Conservation (phyloP, 1,140 invertebrate species). For the Stegodyphus mimosarum region DNA sequence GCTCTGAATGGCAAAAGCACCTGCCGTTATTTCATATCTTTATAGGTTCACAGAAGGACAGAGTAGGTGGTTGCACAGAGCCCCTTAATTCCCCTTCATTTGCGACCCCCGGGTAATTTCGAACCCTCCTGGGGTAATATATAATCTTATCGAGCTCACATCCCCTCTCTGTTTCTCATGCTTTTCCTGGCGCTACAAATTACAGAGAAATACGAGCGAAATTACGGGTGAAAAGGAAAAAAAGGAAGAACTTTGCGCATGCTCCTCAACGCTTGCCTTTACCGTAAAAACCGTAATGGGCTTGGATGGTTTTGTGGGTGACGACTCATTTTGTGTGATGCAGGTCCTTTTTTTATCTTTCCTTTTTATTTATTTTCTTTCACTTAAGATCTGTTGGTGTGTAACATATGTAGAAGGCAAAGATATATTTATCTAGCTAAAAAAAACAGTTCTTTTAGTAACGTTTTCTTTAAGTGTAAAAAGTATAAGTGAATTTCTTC, state of each 20-base stretch:
- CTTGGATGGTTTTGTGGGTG: constrained; percentile 36
- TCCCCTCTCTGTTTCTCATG: not conserved
- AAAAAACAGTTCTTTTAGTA: no score
- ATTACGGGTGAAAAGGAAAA: constrained; percentile 6
- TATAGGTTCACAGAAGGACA: constrained; percentile 12
- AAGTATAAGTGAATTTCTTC: no score
- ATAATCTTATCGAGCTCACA: constrained; percentile 30
- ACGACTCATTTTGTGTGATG: constrained; percentile 38
- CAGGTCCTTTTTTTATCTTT: not conserved
- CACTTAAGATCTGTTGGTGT: no score
- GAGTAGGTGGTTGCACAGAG: not conserved
- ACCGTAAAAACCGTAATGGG: constrained; percentile 39
- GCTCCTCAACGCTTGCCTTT: not conserved
- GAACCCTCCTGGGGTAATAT: constrained; percentile 28
- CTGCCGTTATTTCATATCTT: constrained; percentile 36
- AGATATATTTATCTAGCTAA: no score
- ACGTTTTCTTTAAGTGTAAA: no score
- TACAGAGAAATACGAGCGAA: constrained; percentile 51
- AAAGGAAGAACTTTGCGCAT: not conserved
- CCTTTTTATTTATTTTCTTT: no score
- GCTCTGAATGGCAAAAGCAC: not conserved
- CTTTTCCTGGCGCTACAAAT: constrained; percentile 27
- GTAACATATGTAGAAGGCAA: no score
- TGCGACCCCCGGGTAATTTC: constrained; percentile 39
- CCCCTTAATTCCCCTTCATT: constrained; percentile 26